Evolutionary conservation across 2,888 invertebrate genomes (phyloP), one percentile per base, ranked within the genome.

Genomic region (Phlogophora meticulosa): DNA sequence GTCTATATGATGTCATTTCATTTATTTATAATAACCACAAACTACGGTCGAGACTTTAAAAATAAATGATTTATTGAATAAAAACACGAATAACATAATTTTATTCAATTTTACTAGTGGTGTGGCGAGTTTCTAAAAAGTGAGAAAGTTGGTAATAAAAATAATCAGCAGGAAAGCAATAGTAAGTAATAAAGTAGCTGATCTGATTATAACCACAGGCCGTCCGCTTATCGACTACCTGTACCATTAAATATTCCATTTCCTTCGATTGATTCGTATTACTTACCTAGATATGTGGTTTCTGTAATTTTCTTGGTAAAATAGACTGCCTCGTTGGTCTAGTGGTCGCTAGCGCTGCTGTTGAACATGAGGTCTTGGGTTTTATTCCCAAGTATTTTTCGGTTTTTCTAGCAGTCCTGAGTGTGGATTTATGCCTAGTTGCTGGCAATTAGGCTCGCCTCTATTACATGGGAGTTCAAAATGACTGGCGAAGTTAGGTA

Each of bases 241-340:
- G 15, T 15, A 11, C 7, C 15, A 69, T 69, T 60, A 42, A 22
- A 7, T 48, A 48, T 53, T 69, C 22, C 10, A 48, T 42, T 69
- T 48, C 28, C 52, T 69, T 34, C 9, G 13, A 36, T 20, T 46
- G 11, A 42, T 60, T 68, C 9, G 11, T 46, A 32, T 22, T 17
- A 38, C 11, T 40, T 28, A 11, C 17, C 42, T 34, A 34, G 17
- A 3, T 15, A 34, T 7, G n/a, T 40, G 34, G 32, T 40, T 22
- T 60, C 40, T 17, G 5, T n/a, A 11, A 28, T 24, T 32, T 46
- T 38, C 3, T 20, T 15, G 10, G 15, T 36, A 36, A 15, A 28
- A 38, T 38, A 38, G 11, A 20, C 10, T 28, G n/a, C 48, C n/a
- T 48, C 10, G 28, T n/a, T 48, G 10, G n/a, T n/a, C n/a, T n/a